These are phyloP conservation scores for Cryptus viduatorius DNA, from an alignment of 2,888 invertebrate genomes.

Conservation along the genomic window DNA sequence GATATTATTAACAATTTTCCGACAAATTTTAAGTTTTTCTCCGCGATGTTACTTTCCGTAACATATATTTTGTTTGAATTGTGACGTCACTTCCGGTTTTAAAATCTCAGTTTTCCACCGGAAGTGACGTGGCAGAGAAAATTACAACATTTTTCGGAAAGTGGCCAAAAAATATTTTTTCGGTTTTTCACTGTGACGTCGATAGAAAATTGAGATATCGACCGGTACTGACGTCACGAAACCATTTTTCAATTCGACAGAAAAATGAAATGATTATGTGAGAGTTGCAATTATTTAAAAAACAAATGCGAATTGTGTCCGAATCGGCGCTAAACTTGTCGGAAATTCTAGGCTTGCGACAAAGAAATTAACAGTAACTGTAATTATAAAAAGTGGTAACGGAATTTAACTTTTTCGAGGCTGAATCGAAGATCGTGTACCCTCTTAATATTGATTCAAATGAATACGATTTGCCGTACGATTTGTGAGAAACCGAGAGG, in stretches of 20 bases:
- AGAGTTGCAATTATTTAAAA: not conserved
- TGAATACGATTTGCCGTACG: constrained; percentile 2
- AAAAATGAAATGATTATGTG: not conserved
- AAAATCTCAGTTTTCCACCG: no score
- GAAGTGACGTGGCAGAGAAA: no score
- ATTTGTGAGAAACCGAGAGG: constrained; percentile 22
- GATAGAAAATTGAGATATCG: no score
- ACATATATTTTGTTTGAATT: no score
- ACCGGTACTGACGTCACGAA: no score
- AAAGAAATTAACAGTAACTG: not conserved
- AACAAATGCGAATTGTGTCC: not conserved
- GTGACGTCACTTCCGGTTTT: no score
- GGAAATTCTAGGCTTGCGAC: not conserved
- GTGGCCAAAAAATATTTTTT: no score
- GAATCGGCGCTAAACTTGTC: not conserved
- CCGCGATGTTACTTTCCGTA: no score
- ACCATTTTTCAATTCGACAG: not conserved
- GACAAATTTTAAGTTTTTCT: no score
- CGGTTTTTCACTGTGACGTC: no score
- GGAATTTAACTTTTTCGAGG: constrained; percentile 4
- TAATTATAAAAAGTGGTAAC: constrained; percentile 11
- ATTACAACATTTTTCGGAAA: no score
- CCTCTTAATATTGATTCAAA: constrained; percentile 6
- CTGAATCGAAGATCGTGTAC: constrained; percentile 6
- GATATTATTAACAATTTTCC: no score